Percentiles rank a stretch among this genome's conserved stretches.
Evolutionary conservation across 2,888 invertebrate species (phyloP).

Genomic region (Apeira syringaria): DNA sequence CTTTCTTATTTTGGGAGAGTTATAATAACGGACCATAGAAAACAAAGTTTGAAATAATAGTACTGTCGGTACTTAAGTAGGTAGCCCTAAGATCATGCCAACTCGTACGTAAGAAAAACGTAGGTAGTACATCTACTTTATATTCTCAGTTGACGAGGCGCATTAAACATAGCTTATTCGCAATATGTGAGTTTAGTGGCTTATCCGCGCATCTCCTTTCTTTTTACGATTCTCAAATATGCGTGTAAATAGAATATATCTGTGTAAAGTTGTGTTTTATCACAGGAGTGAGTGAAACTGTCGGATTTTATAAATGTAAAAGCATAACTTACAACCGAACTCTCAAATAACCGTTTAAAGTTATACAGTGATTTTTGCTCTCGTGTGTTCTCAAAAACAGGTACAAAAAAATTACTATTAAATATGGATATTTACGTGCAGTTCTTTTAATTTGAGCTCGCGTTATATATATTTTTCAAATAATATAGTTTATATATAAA

Average conservation of each 20-base stretch:
- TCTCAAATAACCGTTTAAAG: neutral
- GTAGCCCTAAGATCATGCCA: constrained; percentile 9
- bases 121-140: constrained; percentile 18
- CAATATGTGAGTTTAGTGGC: constrained; percentile 24
- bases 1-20: no score
- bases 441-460: no score
- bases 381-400: constrained; percentile 14
- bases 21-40: no score
- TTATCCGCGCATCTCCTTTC: constrained; percentile 25
- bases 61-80: no score
- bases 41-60: no score
- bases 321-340: neutral
- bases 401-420: no score
- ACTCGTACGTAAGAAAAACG: neutral
- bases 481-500: no score
- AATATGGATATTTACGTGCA: no score
- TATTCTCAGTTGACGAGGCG: constrained; percentile 21
- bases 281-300: constrained; percentile 12
- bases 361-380: constrained; percentile 2
- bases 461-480: no score
- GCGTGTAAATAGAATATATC: constrained; percentile 20
- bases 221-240: constrained; percentile 21
- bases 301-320: constrained; percentile 13
- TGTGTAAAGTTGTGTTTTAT: constrained; percentile 18
- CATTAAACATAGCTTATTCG: constrained; percentile 28